Conservation (phyloP, 2,888 invertebrate species). For the Cataglyphis livida region DNA sequence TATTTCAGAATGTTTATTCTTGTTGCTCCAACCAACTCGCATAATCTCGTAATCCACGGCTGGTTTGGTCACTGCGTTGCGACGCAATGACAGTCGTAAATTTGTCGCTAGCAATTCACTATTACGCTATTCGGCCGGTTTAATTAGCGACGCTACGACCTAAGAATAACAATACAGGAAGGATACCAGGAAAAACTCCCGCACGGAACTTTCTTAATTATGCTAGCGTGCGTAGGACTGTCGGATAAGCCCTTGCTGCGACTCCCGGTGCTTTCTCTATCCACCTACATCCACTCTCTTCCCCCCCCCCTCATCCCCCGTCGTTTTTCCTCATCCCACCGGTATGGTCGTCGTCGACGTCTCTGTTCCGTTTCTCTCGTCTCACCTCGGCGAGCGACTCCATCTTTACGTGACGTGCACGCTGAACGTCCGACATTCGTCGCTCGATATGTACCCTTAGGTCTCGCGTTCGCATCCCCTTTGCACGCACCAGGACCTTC, state of each 20-base stretch:
- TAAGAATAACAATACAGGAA: constrained; percentile 61
- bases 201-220: constrained; percentile 75
- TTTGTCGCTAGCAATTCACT: constrained; percentile 67
- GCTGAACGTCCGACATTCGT: constrained; percentile 83
- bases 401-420: constrained; percentile 83
- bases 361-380: constrained; percentile 68
- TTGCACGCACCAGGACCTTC: constrained; percentile 43
- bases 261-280: constrained; percentile 27
- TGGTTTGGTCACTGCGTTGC: background rate
- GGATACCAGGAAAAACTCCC: constrained; percentile 52
- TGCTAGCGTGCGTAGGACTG: constrained; percentile 68
- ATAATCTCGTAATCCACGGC: constrained; percentile 24
- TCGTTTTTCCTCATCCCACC: constrained; percentile 36
- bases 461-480: constrained; percentile 64
- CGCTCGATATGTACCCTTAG: constrained; percentile 84
- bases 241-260: constrained; percentile 52
- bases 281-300: background rate
- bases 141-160: constrained; percentile 62
- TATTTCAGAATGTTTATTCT: background rate
- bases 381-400: constrained; percentile 68
- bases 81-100: constrained; percentile 60
- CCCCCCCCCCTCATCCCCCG: background rate
- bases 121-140: constrained; percentile 52
- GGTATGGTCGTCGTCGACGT: constrained; percentile 59
- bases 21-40: background rate